phyloP scores from a whole-genome alignment of 2,888 invertebrate species.

The Conops quadrifasciatus region DNA sequence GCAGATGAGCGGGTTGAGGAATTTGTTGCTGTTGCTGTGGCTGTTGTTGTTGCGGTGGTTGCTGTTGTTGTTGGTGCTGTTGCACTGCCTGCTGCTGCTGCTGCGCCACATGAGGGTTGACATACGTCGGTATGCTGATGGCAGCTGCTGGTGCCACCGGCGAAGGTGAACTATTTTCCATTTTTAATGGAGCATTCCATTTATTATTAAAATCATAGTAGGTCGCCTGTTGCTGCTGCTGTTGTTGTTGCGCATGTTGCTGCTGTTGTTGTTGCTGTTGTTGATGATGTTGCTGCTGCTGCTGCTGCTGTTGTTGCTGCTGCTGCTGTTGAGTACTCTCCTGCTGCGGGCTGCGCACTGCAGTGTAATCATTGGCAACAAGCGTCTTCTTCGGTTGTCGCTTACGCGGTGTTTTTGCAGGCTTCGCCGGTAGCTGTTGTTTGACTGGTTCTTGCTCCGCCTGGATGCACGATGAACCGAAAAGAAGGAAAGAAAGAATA shows the following conservation, averaged over 20 bases:
- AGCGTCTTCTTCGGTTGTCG: constrained; percentile 64
- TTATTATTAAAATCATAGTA: constrained; percentile 85
- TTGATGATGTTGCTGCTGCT: constrained; percentile 57
- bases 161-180: constrained; percentile 57
- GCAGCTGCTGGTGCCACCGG: constrained; percentile 59
- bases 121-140: constrained; percentile 60
- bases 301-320: constrained; percentile 66
- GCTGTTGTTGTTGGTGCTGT: constrained; percentile 59
- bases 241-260: constrained; percentile 49
- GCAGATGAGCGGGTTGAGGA: constrained; percentile 76
- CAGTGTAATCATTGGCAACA: constrained; percentile 56
- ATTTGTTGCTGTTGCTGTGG: constrained; percentile 67
- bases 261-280: constrained; percentile 53
- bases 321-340: constrained; percentile 66
- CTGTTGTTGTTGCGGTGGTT: constrained; percentile 45
- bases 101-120: constrained; percentile 66
- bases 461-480: constrained; percentile 47
- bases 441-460: constrained; percentile 52
- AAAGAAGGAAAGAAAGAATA: constrained; percentile 9
- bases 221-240: constrained; percentile 64
- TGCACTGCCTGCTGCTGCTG: constrained; percentile 52
- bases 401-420: constrained; percentile 62
- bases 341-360: constrained; percentile 57
- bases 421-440: constrained; percentile 52
- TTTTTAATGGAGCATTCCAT: constrained; percentile 75